Evolutionary conservation across 2,888 invertebrate genomes (phyloP).

Genomic region (Deilephila elpenor): DNA sequence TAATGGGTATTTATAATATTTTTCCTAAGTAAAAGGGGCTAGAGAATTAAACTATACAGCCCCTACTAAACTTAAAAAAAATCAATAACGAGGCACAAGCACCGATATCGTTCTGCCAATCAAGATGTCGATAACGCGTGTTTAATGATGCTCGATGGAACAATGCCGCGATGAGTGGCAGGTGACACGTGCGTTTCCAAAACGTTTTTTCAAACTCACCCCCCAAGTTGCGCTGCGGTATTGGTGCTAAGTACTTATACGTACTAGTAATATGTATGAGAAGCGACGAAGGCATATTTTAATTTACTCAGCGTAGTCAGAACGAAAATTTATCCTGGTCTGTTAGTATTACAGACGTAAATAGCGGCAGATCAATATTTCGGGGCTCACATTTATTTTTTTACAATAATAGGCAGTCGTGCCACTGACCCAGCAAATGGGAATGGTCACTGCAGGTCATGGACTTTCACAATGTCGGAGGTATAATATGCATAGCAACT

Average conservation of each 20-base stretch:
- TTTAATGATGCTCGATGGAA: conserved; percentile 43
- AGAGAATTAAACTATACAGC: background rate
- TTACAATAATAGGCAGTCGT: too few species aligned
- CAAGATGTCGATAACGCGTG: conserved; percentile 32
- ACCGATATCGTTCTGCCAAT: conserved; percentile 32
- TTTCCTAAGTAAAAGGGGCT: background rate
- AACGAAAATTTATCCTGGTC: too few species aligned
- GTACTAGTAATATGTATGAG: conserved; percentile 45
- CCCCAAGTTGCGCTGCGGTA: conserved; percentile 51
- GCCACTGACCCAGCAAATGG: too few species aligned
- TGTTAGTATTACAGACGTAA: too few species aligned
- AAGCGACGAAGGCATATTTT: conserved; percentile 43
- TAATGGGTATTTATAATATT: background rate
- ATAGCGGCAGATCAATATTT: too few species aligned
- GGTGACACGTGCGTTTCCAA: conserved; percentile 72
- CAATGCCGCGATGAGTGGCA: conserved; percentile 67
- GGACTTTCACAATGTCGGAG: too few species aligned
- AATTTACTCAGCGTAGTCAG: too few species aligned
- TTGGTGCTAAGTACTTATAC: conserved; percentile 63
- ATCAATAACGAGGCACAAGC: conserved; percentile 13
- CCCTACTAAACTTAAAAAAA: conserved; percentile 7
- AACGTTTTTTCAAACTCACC: conserved; percentile 66
- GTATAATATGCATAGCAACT: too few species aligned
- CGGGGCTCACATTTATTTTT: too few species aligned
- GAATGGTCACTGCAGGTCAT: too few species aligned